phyloP scores from a whole-genome alignment of 2,888 invertebrate species.

The Parnassius smintheus region DNA sequence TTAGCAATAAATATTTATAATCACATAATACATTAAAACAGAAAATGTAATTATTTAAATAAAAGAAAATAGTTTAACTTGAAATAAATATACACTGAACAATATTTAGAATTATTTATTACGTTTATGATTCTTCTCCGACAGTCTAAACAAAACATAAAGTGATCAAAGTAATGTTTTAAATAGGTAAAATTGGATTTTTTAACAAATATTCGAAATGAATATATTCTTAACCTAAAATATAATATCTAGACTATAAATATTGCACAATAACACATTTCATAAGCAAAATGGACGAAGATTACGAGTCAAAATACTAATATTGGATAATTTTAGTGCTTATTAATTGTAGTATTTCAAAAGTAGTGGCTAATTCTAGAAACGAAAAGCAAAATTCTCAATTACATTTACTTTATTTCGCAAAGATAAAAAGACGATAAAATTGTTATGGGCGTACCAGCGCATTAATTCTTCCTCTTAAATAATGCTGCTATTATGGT shows the following conservation, averaged over 20 bases:
- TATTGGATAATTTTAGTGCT: not conserved
- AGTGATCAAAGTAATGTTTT: not conserved
- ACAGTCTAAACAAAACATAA: no score
- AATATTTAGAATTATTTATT: not conserved
- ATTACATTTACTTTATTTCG: no score
- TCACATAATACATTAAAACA: not conserved
- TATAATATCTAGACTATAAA: not conserved
- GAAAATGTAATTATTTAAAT: not conserved
- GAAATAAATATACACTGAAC: not conserved
- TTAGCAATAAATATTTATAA: not conserved
- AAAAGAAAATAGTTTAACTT: not conserved
- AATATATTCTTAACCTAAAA: not conserved
- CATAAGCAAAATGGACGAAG: not conserved
- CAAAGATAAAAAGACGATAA: no score
- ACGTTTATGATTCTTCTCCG: not conserved
- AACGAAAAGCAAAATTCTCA: no score
- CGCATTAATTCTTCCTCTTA: no score
- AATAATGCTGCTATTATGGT: conserved; percentile 6
- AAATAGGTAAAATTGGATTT: not conserved
- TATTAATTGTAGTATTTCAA: no score
- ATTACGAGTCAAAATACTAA: not conserved
- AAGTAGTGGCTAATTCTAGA: no score
- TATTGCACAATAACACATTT: not conserved
- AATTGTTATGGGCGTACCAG: no score
- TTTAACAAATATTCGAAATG: not conserved